Percentiles rank a stretch among this genome's conserved stretches.
These are phyloP conservation scores for Leucophenga montana DNA, from an alignment of 2,888 invertebrate genomes.

Conservation along the genomic window DNA sequence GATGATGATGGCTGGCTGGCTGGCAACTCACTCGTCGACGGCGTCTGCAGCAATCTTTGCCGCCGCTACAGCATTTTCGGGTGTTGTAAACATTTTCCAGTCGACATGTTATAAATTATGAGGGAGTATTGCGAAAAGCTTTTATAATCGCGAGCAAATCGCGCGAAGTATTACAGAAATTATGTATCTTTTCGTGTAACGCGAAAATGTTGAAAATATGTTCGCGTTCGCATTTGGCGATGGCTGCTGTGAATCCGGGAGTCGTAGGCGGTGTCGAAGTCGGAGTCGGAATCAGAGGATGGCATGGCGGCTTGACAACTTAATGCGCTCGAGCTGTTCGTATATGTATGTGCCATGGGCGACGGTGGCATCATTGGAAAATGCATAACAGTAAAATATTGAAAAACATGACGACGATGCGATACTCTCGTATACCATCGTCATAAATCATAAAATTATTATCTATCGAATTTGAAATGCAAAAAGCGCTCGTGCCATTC, in stretches of 20 bases:
- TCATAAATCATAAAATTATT: constrained; percentile 24
- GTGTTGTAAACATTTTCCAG: constrained; percentile 66
- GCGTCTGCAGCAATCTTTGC: constrained; percentile 37
- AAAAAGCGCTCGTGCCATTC: not conserved
- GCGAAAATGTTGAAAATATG: constrained; percentile 69
- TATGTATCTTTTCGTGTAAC: constrained; percentile 49
- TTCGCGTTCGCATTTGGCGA: constrained; percentile 59
- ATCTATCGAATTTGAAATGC: constrained; percentile 21
- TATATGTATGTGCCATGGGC: not conserved
- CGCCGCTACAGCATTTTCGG: constrained; percentile 50
- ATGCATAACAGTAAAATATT: constrained; percentile 29
- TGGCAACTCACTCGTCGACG: constrained; percentile 31
- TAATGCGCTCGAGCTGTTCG: constrained; percentile 56
- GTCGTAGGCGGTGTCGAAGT: not conserved
- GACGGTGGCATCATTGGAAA: not conserved
- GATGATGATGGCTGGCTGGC: constrained; percentile 33
- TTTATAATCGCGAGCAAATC: constrained; percentile 72
- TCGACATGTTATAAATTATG: constrained; percentile 70
- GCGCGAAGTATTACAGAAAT: constrained; percentile 68
- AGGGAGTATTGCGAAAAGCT: constrained; percentile 71
- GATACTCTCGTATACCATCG: not conserved
- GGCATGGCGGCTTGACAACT: constrained; percentile 63
- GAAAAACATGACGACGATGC: constrained; percentile 23
- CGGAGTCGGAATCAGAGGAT: not conserved
- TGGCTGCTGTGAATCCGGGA: too few species aligned